These are phyloP conservation scores for Anabas testudineus DNA, from an alignment of 2,797 vertebrate genomes.

Conservation along the genomic window DNA sequence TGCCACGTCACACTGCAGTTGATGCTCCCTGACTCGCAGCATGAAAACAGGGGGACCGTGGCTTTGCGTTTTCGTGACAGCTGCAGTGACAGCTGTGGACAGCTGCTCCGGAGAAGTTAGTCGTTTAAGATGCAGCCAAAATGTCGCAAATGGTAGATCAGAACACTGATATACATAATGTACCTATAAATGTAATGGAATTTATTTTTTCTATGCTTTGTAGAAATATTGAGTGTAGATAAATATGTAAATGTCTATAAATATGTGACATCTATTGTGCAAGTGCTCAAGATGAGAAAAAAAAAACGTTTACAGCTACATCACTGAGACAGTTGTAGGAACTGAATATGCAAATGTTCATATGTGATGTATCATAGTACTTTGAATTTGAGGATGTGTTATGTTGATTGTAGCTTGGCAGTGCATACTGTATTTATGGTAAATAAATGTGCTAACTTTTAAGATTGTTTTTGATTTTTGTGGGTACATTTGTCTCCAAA, in stretches of 20 bases:
- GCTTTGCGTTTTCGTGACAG: slow-evolving; percentile 11
- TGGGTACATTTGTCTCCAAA: no score
- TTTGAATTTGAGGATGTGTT: slow-evolving; percentile 45
- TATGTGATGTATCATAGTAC: slow-evolving; percentile 47
- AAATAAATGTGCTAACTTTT: slow-evolving; percentile 68
- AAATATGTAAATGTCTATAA: slow-evolving; percentile 73
- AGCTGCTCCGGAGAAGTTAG: slow-evolving; percentile 1
- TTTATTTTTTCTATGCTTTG: slow-evolving; percentile 83
- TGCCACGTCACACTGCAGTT: slow-evolving; percentile 23
- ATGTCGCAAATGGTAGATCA: slow-evolving; percentile 33
- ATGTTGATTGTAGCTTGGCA: slow-evolving; percentile 55
- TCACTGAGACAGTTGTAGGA: slow-evolving; percentile 25
- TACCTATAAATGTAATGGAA: slow-evolving; percentile 68
- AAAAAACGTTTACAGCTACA: slow-evolving; percentile 60
- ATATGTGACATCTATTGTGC: slow-evolving; percentile 67
- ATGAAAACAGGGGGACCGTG: neutral
- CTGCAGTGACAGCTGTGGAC: slow-evolving; percentile 23
- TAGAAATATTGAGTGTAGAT: slow-evolving; percentile 73
- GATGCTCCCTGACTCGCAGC: slow-evolving; percentile 13
- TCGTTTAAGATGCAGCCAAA: slow-evolving; percentile 44
- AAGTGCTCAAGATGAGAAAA: slow-evolving; percentile 64
- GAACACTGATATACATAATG: slow-evolving; percentile 69
- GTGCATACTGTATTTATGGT: slow-evolving; percentile 68
- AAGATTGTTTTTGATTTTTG: slow-evolving; percentile 2
- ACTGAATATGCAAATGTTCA: slow-evolving; percentile 50